Base-by-base conservation (phyloP, 2,113 vertebrate genomes). In the Anas platyrhynchos region DNA sequence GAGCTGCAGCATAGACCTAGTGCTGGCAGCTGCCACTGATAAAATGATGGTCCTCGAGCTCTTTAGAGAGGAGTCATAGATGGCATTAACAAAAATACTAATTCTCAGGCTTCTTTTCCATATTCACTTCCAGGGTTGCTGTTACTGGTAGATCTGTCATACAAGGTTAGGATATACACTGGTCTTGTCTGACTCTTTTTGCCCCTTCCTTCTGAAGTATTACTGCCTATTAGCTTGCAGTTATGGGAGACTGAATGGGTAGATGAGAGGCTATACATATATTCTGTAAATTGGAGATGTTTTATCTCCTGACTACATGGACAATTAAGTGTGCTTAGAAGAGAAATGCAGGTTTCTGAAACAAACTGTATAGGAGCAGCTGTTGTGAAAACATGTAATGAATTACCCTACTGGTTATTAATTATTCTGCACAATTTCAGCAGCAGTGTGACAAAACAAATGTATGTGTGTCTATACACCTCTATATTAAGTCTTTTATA, bases 291-390 rank as follows among this genome's bases (percentile, higher is more conserved):
- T 17, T 12, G 2, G 25, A 50, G 15, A 36, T 59, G 5, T 89
- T 88, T 91, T 88, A 21, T 46, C 56, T 88, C 81, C 26, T 63
- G 36, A 38, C 65, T 62, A 27, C 12, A 1, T 82, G 38, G 34
- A 52, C 17, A 48, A 9, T 69, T 86, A 15, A 6, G 5, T 91
- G 18, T 72, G 25, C 41, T 68, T 72, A 20, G 29, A 89, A 54
- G 14, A 92, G 74, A 68, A 76, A 32, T 41, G 5, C n/a, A 62
- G 50, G 14, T 41, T 88, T 88, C 59, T 71, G 32, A 80, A 93
- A 69, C 25, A 68, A 61, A 21, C 11, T 7, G 2, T n/a, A 56
- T 73, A 13, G 34, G 32, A 73, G 83, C 34, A 62, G 34, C 38
- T 72, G 36, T 10, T 85, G 18, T 79, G 67, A 52, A 87, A 88